phyloP scores from a whole-genome alignment of 2,888 invertebrate genomes.

The Pasiphila rectangulata region DNA sequence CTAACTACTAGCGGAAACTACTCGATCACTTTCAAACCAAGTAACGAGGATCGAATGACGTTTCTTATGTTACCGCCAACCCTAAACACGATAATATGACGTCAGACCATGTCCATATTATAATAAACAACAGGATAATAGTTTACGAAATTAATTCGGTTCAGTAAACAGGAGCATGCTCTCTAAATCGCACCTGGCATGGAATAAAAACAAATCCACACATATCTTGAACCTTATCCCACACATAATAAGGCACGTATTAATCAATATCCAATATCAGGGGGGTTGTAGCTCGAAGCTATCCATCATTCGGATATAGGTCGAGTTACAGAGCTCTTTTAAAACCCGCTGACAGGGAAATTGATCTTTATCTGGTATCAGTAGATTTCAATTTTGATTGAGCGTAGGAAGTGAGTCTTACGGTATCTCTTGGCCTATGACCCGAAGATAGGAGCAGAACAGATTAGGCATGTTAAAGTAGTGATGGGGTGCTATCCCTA shows the following conservation, averaged over 20 bases:
- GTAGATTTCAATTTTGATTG: slow-evolving; percentile 43
- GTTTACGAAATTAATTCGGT: slow-evolving; percentile 1
- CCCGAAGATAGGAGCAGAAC: slow-evolving; percentile 58
- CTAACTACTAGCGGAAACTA: too few species aligned
- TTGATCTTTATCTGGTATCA: slow-evolving; percentile 42
- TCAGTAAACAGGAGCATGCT: slow-evolving; percentile 11
- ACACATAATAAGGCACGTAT: slow-evolving; percentile 31
- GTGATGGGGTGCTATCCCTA: slow-evolving; percentile 27
- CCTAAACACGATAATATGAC: too few species aligned
- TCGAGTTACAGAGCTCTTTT: slow-evolving; percentile 53
- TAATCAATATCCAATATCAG: slow-evolving; percentile 41
- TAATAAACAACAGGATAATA: not conserved
- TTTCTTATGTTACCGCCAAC: too few species aligned
- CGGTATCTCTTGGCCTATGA: slow-evolving; percentile 70
- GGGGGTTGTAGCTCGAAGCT: slow-evolving; percentile 43
- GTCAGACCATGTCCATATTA: too few species aligned
- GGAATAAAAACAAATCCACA: slow-evolving; percentile 6
- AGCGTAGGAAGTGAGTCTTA: slow-evolving; percentile 39
- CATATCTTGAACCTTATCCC: slow-evolving; percentile 25
- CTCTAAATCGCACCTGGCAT: slow-evolving; percentile 17
- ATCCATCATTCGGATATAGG: slow-evolving; percentile 64
- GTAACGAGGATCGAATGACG: too few species aligned
- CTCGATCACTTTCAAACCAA: too few species aligned
- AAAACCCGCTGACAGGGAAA: slow-evolving; percentile 38
- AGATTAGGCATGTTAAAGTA: slow-evolving; percentile 58